A percentile compares a stretch with the other conserved stretches of the same genome.
phyloP scores from a whole-genome alignment of 1,140 invertebrate genomes.

The Scaptomyza pallida region DNA sequence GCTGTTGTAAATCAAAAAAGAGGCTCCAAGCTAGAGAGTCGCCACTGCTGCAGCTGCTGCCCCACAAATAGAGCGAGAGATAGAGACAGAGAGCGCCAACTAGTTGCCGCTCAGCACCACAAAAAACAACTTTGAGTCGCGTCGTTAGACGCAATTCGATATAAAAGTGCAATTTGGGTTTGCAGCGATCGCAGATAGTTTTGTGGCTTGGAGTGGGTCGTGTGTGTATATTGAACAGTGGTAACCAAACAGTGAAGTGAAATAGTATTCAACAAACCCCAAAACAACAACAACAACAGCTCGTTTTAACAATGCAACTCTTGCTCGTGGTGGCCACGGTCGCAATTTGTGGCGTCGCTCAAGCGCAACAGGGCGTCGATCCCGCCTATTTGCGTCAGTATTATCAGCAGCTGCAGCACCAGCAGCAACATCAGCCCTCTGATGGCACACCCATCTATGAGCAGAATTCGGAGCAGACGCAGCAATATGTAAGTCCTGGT shows the following conservation, averaged over 20 bases:
- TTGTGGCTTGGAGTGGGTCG: constrained; percentile 68
- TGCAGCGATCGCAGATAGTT: constrained; percentile 67
- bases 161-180: constrained; percentile 80
- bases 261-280: constrained; percentile 6
- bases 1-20: constrained; percentile 78
- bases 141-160: constrained; percentile 44
- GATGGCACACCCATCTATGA: constrained; percentile 82
- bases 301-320: constrained; percentile 58
- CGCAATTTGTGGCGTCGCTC: constrained; percentile 54
- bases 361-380: constrained; percentile 76
- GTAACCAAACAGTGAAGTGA: constrained; percentile 35
- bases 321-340: constrained; percentile 71
- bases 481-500: constrained; percentile 75
- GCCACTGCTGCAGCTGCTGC: constrained; percentile 14
- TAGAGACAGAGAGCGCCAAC: constrained; percentile 18
- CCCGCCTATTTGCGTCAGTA: constrained; percentile 82
- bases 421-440: constrained; percentile 60
- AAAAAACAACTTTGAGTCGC: constrained; percentile 2
- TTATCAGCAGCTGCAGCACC: constrained; percentile 77
- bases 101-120: constrained; percentile 29
- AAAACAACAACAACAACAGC: constrained; percentile 19
- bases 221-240: constrained; percentile 41
- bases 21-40: constrained; percentile 45
- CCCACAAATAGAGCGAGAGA: constrained; percentile 1
- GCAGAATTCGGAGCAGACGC: constrained; percentile 80